Evolutionary conservation across 2,888 invertebrate genomes (phyloP), one percentile per base, ranked within the genome.

Genomic region (Deilephila porcellus): DNA sequence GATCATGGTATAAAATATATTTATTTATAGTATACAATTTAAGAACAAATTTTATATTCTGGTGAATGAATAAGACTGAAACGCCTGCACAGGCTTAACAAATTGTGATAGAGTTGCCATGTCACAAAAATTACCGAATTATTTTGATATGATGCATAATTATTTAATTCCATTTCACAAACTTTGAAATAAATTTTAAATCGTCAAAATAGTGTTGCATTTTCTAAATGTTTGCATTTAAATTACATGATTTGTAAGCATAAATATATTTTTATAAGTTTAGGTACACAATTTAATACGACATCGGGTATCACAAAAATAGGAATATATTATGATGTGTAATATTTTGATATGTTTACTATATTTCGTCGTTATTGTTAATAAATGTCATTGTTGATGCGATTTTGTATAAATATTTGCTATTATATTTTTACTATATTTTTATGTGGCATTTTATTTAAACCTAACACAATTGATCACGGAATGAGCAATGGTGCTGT

Each of bases 41-140:
- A 5, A 2, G 25, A 67, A 64, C 20, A 45, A 11, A 11, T 32
- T 29, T 14, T 52, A 67, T 67, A 17, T 19, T 52, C 37, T 59
- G 19, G 14, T 56, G 34, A 53, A 72, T 45, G 4, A 34, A 19
- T 64, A 74, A 76, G 76, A 76, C 76, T 76, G 76, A 76, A 71
- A 25, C 19, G 29, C 74, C 32, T 45, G 5, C 71, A n/a, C 17
- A 52, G 74, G 74, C 70, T 64, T 7, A 63, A 70, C 60, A 75
- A 52, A 75, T 72, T 79, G 77, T 81, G 82, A 79, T 81, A 78
- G 67, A 60, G 72, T 74, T 71, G 63, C 75, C 76, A 78, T 76
- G 77, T 76, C 76, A 74, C 37, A 71, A 74, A 20, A 70, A 45
- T n/a, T 56, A 64, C 32, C 63, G 60, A 77, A 75, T 74, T 29